A percentile compares a stretch with the other conserved stretches of the same genome.
Conservation (phyloP, 30 jellyfish, hydroid and myxozoan species). For the Kudoa iwatai region DNA sequence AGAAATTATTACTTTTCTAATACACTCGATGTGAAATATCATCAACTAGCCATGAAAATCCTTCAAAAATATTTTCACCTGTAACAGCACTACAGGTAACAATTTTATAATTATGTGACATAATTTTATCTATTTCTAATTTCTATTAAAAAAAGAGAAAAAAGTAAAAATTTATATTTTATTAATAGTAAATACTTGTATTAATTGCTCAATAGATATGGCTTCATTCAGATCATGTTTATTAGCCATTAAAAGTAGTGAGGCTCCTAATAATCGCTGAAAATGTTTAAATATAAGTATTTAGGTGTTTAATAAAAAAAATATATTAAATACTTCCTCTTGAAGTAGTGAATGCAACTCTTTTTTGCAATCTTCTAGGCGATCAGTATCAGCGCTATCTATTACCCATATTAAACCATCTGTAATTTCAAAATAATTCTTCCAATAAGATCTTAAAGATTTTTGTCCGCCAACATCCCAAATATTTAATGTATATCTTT, state of each 20-base stretch:
- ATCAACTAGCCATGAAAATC: constrained; percentile 31
- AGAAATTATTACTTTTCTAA: too few species aligned
- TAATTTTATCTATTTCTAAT: constrained; percentile 13
- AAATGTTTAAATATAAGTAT: not conserved
- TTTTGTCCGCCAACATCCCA: constrained; percentile 96
- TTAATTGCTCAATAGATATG: constrained; percentile 10
- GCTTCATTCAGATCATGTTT: constrained; percentile 70
- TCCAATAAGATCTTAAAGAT: constrained; percentile 53
- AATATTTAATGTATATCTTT: constrained; percentile 20
- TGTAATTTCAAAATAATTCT: constrained; percentile 50
- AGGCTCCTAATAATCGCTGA: constrained; percentile 62
- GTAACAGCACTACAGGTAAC: constrained; percentile 64
- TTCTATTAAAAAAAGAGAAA: constrained; percentile 3
- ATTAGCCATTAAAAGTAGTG: constrained; percentile 40
- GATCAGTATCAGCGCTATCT: constrained; percentile 65
- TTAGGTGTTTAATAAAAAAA: not conserved
- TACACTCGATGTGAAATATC: too few species aligned
- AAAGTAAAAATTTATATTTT: not conserved
- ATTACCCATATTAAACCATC: constrained; percentile 72
- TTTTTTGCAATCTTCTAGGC: constrained; percentile 34
- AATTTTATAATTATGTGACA: constrained; percentile 56
- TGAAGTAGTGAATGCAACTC: constrained; percentile 16
- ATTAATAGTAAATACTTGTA: constrained; percentile 4
- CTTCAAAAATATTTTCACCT: constrained; percentile 24
- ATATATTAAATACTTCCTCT: constrained; percentile 17